Conservation (phyloP, 2,113 vertebrate species). For the Plecotus auritus region DNA sequence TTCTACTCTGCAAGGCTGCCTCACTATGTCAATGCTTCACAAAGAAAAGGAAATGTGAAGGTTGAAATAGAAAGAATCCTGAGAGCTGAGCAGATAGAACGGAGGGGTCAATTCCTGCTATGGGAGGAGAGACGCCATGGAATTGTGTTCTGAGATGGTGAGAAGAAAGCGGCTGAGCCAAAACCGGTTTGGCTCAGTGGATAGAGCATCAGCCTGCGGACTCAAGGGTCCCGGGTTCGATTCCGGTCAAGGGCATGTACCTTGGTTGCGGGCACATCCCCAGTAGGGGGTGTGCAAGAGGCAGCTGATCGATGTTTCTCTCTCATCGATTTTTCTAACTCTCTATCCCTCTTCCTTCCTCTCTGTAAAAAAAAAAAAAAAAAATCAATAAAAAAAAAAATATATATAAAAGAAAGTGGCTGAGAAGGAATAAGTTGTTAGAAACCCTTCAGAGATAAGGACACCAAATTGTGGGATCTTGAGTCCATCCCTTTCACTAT, state of each 20-base stretch:
- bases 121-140: not conserved
- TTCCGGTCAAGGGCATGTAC: too few relatives aligned
- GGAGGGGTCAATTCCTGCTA: not conserved
- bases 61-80: not conserved
- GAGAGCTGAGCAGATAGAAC: not conserved
- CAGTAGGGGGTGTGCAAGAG: too few relatives aligned
- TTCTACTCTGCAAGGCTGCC: not conserved
- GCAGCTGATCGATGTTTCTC: too few relatives aligned
- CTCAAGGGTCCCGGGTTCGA: too few relatives aligned
- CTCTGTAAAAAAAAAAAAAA: too few relatives aligned
- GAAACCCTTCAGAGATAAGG: not conserved
- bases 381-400: too few relatives aligned
- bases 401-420: too few relatives aligned
- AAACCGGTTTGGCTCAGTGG: too few relatives aligned
- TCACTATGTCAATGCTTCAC: not conserved
- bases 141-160: not conserved
- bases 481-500: not conserved
- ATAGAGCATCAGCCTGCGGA: too few relatives aligned
- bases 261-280: too few relatives aligned
- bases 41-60: not conserved
- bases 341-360: too few relatives aligned
- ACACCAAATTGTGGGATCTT: not conserved
- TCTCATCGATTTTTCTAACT: too few relatives aligned
- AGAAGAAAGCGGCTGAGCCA: not conserved
- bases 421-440: not conserved